Evolutionary conservation across 2,113 vertebrate species (phyloP).

Genomic region (Muscicapa adusta): DNA sequence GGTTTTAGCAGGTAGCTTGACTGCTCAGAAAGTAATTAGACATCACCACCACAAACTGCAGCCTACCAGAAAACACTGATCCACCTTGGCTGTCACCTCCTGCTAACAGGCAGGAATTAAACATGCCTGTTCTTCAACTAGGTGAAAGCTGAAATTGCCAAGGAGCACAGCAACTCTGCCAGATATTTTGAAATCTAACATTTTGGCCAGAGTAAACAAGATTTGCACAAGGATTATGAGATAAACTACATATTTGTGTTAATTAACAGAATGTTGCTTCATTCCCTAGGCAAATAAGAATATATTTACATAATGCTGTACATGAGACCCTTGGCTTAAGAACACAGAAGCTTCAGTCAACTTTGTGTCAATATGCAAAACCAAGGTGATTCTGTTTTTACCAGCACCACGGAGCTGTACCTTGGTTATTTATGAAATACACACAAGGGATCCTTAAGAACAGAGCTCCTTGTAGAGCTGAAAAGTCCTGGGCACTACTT

Average conservation of each 20-base stretch:
- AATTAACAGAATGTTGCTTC: slow-evolving; percentile 25
- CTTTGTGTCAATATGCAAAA: background rate
- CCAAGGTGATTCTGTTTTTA: background rate
- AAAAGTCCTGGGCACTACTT: background rate
- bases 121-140: background rate
- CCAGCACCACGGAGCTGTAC: background rate
- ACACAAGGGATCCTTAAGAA: background rate
- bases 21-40: background rate
- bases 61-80: background rate
- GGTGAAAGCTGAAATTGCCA: background rate
- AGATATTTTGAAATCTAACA: slow-evolving; percentile 28
- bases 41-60: background rate
- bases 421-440: background rate
- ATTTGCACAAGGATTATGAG: slow-evolving; percentile 39
- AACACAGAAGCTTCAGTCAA: background rate
- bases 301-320: slow-evolving; percentile 9
- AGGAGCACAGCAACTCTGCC: background rate
- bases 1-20: background rate
- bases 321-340: background rate
- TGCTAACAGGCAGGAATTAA: background rate
- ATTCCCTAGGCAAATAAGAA: background rate
- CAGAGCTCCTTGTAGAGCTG: background rate
- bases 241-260: slow-evolving; percentile 11
- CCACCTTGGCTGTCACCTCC: background rate
- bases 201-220: slow-evolving; percentile 15